Evolutionary conservation across 2,797 vertebrate species (phyloP).

Genomic region (Bradypodion ventrale): DNA sequence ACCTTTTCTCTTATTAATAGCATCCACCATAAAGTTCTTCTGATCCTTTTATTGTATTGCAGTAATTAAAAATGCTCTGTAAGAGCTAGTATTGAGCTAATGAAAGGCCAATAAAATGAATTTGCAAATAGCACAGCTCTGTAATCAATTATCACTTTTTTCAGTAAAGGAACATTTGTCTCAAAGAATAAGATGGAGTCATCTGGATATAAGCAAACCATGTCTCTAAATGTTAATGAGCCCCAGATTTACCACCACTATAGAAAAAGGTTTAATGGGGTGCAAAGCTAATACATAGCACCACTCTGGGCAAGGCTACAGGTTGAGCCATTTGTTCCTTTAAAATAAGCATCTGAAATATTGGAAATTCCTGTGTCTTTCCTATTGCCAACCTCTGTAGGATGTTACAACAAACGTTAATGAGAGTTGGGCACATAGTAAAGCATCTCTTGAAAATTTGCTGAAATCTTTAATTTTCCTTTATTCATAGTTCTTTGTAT

Average conservation of each 20-base stretch:
- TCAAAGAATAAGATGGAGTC: slow-evolving; percentile 67
- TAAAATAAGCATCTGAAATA: slow-evolving; percentile 51
- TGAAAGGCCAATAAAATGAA: slow-evolving; percentile 75
- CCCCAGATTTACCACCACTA: slow-evolving; percentile 61
- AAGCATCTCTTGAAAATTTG: slow-evolving; percentile 12
- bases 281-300: slow-evolving; percentile 44
- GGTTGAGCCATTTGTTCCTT: slow-evolving; percentile 69
- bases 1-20: slow-evolving; percentile 38
- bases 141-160: slow-evolving; percentile 76
- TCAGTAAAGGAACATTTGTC: slow-evolving; percentile 73
- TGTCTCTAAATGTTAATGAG: slow-evolving; percentile 74
- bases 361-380: slow-evolving; percentile 46
- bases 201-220: slow-evolving; percentile 65
- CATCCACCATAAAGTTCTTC: slow-evolving; percentile 26
- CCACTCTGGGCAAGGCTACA: slow-evolving; percentile 60
- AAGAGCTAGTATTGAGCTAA: slow-evolving; percentile 55
- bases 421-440: not conserved
- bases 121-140: slow-evolving; percentile 75
- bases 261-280: slow-evolving; percentile 62
- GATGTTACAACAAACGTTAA: slow-evolving; percentile 20
- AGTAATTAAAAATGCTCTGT: slow-evolving; percentile 63
- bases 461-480: not conserved
- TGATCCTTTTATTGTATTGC: slow-evolving; percentile 39
- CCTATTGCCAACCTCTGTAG: slow-evolving; percentile 30
- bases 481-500: not conserved